A percentile compares a stretch with the other conserved stretches of the same genome.
These are phyloP conservation scores for Ommatoiulus sabulosus DNA, from an alignment of 2,888 invertebrate genomes.

Conservation along the genomic window DNA sequence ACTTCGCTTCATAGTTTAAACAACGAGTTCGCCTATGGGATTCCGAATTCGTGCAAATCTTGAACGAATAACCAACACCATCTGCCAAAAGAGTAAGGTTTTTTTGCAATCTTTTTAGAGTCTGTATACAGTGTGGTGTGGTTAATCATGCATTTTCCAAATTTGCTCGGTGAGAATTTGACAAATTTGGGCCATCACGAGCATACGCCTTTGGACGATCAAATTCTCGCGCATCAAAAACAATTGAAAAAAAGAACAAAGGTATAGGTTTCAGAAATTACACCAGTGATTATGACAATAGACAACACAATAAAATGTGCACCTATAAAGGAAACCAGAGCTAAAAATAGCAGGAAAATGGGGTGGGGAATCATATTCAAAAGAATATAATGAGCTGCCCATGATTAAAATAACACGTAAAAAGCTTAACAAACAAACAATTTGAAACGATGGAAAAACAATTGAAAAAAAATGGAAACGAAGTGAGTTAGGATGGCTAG, in stretches of 20 bases:
- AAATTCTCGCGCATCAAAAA: not conserved
- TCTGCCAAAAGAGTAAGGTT: not conserved
- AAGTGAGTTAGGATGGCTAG: not conserved
- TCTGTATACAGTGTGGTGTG: not conserved
- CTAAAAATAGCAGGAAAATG: not conserved
- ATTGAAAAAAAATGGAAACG: not conserved
- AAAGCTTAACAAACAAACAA: slow-evolving; percentile 9
- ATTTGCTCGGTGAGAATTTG: not conserved
- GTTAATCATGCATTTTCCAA: not conserved
- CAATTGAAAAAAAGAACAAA: not conserved
- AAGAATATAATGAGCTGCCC: not conserved
- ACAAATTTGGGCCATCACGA: not conserved
- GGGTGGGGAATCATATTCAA: not conserved
- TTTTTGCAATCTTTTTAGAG: not conserved
- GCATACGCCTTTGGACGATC: not conserved
- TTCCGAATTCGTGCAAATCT: not conserved
- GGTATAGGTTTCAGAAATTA: not conserved
- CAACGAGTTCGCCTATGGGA: not conserved
- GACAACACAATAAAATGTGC: slow-evolving; percentile 43
- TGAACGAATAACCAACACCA: slow-evolving; percentile 17
- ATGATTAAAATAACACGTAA: not conserved
- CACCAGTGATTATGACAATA: not conserved
- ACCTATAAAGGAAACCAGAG: slow-evolving; percentile 7
- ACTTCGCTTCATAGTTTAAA: not conserved
- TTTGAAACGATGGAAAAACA: not conserved